Evolutionary conservation across 2,797 vertebrate species (phyloP).

Genomic region (Tragopan temminckii): DNA sequence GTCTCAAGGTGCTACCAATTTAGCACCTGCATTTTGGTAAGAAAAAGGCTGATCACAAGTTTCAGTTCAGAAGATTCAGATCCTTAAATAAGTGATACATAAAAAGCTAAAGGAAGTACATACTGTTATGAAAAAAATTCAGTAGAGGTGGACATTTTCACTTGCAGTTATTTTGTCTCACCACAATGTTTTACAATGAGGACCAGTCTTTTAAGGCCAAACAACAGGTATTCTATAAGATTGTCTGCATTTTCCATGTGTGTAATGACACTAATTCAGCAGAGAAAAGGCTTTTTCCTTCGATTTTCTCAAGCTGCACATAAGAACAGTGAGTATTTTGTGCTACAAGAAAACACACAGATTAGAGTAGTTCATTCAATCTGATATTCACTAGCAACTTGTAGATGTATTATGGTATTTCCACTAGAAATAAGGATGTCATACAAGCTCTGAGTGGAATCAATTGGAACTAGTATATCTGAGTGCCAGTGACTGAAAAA

Average conservation of each 20-base stretch:
- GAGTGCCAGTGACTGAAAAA: not conserved
- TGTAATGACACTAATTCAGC: not conserved
- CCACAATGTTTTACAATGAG: not conserved
- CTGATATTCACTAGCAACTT: not conserved
- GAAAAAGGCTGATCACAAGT: not conserved
- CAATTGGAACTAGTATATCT: not conserved
- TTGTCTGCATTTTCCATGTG: not conserved
- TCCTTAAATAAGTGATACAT: not conserved
- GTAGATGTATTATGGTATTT: not conserved
- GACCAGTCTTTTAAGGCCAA: not conserved
- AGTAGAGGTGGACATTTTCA: not conserved
- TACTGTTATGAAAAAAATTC: not conserved
- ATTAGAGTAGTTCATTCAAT: not conserved
- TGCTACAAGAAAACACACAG: not conserved
- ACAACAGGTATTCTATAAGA: not conserved
- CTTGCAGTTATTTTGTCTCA: not conserved
- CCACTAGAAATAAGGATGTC: not conserved
- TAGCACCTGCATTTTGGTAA: not conserved
- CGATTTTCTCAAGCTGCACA: not conserved
- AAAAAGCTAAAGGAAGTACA: not conserved
- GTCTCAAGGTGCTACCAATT: not conserved
- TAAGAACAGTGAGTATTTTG: not conserved
- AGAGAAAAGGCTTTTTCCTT: not conserved
- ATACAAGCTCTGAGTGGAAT: not conserved
- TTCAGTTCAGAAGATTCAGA: not conserved